A percentile compares a stretch with the other conserved stretches of the same genome.
Evolutionary conservation across 2,797 vertebrate species (phyloP).

Genomic region (Coregonus ussuriensis): DNA sequence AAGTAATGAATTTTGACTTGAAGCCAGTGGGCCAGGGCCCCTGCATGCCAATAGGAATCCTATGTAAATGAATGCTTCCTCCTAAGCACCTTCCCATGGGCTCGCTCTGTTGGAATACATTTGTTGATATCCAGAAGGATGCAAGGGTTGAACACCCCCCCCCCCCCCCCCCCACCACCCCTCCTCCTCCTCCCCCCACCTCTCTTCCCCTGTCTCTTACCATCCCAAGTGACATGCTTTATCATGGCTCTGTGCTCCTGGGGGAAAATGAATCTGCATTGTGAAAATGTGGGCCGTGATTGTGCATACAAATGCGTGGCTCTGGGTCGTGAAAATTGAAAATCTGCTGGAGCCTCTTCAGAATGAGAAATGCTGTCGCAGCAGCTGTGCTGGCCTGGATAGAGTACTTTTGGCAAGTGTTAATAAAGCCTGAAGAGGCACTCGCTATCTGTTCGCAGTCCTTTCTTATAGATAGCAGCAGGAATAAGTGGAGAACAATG

Average conservation of each 20-base stretch:
- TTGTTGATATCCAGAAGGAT: background rate
- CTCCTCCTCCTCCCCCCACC: background rate
- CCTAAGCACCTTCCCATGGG: background rate
- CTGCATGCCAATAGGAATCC: slow-evolving; percentile 9
- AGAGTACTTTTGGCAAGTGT: background rate
- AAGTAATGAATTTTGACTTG: slow-evolving; percentile 4
- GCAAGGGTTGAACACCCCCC: background rate
- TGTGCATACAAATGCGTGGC: slow-evolving; percentile 10
- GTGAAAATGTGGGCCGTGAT: slow-evolving; percentile 8
- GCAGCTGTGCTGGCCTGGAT: background rate
- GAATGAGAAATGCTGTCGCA: slow-evolving; percentile 22
- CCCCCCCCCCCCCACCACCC: background rate
- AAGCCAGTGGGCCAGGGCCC: background rate
- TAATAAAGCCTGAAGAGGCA: slow-evolving; percentile 14
- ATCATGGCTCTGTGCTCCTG: slow-evolving; percentile 1
- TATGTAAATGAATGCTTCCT: slow-evolving; percentile 13
- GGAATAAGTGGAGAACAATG: background rate
- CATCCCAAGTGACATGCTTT: slow-evolving; percentile 14
- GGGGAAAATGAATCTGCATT: slow-evolving; percentile 8
- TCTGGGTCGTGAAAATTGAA: slow-evolving; percentile 6
- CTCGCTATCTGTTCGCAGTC: background rate
- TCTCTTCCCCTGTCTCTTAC: background rate
- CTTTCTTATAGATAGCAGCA: background rate
- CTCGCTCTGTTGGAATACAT: slow-evolving; percentile 1
- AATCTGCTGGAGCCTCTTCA: slow-evolving; percentile 16